Evolutionary conservation across 1,140 invertebrate genomes (phyloP).

Genomic region (Drosophila athabasca): DNA sequence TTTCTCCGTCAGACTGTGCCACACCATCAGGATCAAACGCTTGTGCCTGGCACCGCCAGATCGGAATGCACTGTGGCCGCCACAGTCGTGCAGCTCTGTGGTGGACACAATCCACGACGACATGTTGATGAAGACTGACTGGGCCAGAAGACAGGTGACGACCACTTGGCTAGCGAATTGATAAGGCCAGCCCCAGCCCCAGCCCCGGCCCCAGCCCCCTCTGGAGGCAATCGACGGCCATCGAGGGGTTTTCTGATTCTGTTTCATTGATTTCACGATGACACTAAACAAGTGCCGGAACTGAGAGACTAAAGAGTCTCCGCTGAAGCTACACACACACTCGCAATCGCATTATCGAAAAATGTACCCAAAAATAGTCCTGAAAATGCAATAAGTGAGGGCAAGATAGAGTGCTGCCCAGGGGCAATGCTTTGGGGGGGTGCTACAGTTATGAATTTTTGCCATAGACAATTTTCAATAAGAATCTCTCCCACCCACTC

Average conservation of each 20-base stretch:
- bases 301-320: conserved; percentile 1
- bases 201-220: no score
- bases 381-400: conserved; percentile 20
- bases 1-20: conserved; percentile 56
- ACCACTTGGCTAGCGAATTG: no score
- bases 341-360: conserved; percentile 14
- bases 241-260: no score
- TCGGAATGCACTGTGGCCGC: background rate
- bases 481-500: conserved; percentile 26
- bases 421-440: background rate
- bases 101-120: conserved; percentile 68
- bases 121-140: conserved; percentile 61
- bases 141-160: no score
- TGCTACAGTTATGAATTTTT: conserved; percentile 58
- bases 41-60: conserved; percentile 18
- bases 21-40: conserved; percentile 45
- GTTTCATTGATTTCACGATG: conserved; percentile 16
- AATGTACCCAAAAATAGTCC: background rate
- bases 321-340: conserved; percentile 6
- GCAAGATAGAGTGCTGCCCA: no score
- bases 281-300: conserved; percentile 15
- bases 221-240: conserved; percentile 39
- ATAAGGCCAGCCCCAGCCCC: no score
- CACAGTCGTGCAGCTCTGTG: conserved; percentile 43
- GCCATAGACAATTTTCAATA: conserved; percentile 65